Evolutionary conservation across 2,888 invertebrate species (phyloP).

Genomic region (Pseudococcus jackbeardsleyi): DNA sequence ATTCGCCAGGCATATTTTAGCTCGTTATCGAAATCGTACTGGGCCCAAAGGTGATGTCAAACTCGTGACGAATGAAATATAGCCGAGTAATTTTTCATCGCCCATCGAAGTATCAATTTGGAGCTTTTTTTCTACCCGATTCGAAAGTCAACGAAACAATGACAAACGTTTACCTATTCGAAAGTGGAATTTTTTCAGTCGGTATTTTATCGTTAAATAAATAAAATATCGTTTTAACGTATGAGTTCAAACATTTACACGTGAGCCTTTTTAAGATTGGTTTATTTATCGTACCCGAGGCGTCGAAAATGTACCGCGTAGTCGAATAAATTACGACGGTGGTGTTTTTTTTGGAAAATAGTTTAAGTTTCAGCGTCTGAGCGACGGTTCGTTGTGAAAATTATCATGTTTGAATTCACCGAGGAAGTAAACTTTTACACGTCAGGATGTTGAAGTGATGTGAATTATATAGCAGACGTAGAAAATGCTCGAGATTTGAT

Average conservation of each 20-base stretch:
- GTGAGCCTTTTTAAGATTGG: not conserved
- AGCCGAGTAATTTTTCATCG: not conserved
- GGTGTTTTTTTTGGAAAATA: not conserved
- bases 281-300: not conserved
- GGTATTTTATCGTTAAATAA: not conserved
- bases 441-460: not conserved
- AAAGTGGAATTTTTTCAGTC: not conserved
- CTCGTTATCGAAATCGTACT: not conserved
- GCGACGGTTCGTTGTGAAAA: not conserved
- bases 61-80: not conserved
- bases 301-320: not conserved
- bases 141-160: not conserved
- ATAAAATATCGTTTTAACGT: not conserved
- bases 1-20: not conserved
- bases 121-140: not conserved
- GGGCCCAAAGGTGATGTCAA: not conserved
- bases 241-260: not conserved
- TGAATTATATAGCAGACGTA: not conserved
- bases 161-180: not conserved
- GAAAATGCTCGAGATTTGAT: conserved; percentile 29
- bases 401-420: not conserved
- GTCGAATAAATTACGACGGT: not conserved
- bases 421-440: conserved; percentile 26
- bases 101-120: not conserved
- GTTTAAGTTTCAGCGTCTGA: not conserved